Base-by-base conservation (phyloP, 2,113 vertebrate genomes). In the Bostrychus sinensis region DNA sequence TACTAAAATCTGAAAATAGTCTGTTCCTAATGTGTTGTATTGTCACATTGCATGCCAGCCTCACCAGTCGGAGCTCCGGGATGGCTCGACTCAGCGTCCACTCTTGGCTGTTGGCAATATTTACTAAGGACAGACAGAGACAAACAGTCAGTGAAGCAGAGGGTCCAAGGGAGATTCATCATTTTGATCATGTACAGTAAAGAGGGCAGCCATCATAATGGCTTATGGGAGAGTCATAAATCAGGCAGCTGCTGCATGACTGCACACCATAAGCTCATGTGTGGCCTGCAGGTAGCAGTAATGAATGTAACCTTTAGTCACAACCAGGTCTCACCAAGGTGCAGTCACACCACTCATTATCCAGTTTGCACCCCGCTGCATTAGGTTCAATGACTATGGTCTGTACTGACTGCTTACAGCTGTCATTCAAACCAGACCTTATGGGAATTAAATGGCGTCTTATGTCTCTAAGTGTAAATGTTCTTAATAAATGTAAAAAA, bases 101-200 rank as follows among this genome's bases (percentile, higher is more conserved):
- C 90, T 98, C 97, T 85, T 98, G 97, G 84, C 95, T 98, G 90
- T 95, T 96, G 78, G 93, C 91, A 77, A 95, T 89, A 43, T 95
- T 94, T 72, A 95, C 97, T 98, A 85, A 0, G 46, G 20, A 66
- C 38, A 77, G 66, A 70, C 25, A 62, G 57, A 72, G 43, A 83
- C 30, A 72, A 39, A 76, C 23, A 54, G 56, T 75, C 50, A 82
- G 72, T 1, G 43, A 73, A 23, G 46, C 13, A 26, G 51, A 66
- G 32, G 60, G 36, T 22, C 45, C 37, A 23, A 17, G 8, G 19
- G n/a, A 42, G 30, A 70, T 59, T 46, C 51, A 58, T 79, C 56
- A 60, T 59, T 50, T 34, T 26, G 26, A 55, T 56, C 25, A 53
- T 42, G 56, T 7, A 28, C 56, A 42, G 54, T 56, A 50, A 57